A percentile compares a stretch with the other conserved stretches of the same genome.
phyloP scores from a whole-genome alignment of 1,140 invertebrate species.

The Drosophila bifasciata region DNA sequence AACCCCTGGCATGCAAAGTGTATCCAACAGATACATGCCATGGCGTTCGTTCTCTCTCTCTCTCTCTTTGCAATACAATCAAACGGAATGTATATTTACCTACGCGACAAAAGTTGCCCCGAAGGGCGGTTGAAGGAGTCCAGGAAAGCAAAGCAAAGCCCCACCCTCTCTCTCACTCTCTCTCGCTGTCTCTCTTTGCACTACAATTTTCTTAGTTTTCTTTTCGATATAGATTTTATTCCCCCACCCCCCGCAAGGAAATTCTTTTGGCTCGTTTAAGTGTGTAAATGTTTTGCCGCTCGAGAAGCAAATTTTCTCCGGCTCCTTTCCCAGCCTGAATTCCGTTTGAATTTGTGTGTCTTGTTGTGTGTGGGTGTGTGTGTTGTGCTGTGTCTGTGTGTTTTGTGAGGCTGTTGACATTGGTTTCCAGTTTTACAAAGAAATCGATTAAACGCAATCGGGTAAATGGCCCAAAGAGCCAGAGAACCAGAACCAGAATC shows the following conservation, averaged over 20 bases:
- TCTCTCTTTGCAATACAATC: background rate
- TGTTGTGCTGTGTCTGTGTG: constrained; percentile 11
- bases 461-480: constrained; percentile 57
- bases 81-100: constrained; percentile 40
- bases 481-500: constrained; percentile 9
- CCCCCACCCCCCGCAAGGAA: constrained; percentile 31
- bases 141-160: background rate
- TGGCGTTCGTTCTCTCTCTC: constrained; percentile 1
- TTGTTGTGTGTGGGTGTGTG: constrained; percentile 22
- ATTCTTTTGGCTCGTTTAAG: constrained; percentile 60
- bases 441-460: constrained; percentile 69
- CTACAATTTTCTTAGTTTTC: constrained; percentile 54
- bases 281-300: constrained; percentile 60
- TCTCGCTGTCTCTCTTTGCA: constrained; percentile 34
- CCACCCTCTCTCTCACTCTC: background rate
- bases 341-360: constrained; percentile 45
- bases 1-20: constrained; percentile 16
- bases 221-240: constrained; percentile 52
- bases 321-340: constrained; percentile 40
- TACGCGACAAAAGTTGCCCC: constrained; percentile 32
- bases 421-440: constrained; percentile 68
- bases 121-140: constrained; percentile 4
- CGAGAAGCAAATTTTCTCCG: constrained; percentile 42
- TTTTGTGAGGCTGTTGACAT: constrained; percentile 62
- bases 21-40: constrained; percentile 44